phyloP scores from a whole-genome alignment of 2,888 invertebrate genomes.

The Brassicogethes aeneus region DNA sequence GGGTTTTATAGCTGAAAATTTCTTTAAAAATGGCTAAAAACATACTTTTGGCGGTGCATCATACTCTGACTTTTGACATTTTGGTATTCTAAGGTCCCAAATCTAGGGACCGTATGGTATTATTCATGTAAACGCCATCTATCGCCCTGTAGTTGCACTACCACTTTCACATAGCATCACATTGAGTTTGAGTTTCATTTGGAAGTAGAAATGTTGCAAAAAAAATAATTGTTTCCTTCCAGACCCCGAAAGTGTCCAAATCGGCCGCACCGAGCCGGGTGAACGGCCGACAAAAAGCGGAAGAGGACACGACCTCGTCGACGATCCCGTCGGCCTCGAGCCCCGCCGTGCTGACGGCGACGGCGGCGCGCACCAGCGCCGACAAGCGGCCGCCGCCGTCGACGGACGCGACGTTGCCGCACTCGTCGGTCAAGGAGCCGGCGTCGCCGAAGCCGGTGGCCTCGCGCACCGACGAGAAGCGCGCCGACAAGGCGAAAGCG shows the following conservation, averaged over 20 bases:
- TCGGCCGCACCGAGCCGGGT: conserved; percentile 41
- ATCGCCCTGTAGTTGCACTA: no score
- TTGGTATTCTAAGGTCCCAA: no score
- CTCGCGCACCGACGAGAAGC: conserved; percentile 32
- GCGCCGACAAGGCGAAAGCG: conserved; percentile 12
- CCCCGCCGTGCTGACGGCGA: conserved; percentile 34
- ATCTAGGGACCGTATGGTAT: no score
- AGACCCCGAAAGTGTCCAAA: background rate
- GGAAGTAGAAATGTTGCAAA: no score
- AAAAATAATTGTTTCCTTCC: background rate
- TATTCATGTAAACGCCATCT: no score
- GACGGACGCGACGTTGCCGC: conserved; percentile 34
- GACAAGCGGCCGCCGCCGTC: conserved; percentile 31
- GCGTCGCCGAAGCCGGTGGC: conserved; percentile 33
- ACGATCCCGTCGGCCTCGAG: conserved; percentile 31
- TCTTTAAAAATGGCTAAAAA: no score
- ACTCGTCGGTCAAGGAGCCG: conserved; percentile 32
- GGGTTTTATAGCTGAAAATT: no score
- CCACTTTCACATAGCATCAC: no score
- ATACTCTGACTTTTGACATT: no score
- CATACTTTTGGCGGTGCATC: no score
- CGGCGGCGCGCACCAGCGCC: conserved; percentile 35
- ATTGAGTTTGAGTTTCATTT: no score
- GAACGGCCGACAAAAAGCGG: conserved; percentile 45
- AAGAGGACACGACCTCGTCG: conserved; percentile 34